phyloP scores from a whole-genome alignment of 2,113 vertebrate genomes.

The Piaya cayana region DNA sequence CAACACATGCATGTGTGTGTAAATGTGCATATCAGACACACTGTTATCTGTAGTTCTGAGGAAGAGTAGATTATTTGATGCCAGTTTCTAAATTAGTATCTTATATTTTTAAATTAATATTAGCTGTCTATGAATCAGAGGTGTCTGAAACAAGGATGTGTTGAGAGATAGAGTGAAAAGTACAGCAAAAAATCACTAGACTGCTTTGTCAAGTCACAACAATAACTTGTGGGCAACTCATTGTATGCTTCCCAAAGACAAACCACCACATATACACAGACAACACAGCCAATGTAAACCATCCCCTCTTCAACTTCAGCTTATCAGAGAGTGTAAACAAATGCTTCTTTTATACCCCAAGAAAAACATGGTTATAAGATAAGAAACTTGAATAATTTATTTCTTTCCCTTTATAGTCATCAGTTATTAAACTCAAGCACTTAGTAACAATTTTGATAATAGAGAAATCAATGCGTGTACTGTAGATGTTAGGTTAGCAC shows the following conservation, averaged over 20 bases:
- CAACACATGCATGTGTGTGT: background rate
- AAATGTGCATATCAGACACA: background rate
- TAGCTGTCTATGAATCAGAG: background rate
- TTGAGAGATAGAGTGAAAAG: background rate
- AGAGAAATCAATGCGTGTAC: background rate
- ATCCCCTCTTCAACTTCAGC: background rate
- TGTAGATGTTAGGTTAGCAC: background rate
- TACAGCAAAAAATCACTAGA: background rate
- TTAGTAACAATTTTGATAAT: background rate
- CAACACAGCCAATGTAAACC: background rate
- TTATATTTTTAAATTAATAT: background rate
- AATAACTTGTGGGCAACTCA: background rate
- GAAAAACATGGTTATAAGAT: background rate
- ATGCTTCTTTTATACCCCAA: background rate
- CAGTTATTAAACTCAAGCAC: background rate
- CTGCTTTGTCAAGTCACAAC: background rate
- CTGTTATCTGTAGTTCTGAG: background rate
- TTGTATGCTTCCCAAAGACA: background rate
- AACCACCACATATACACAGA: accelerated
- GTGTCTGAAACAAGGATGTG: background rate
- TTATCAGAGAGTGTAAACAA: background rate
- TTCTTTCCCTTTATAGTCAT: background rate
- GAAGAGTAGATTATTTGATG: background rate
- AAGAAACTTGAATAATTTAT: background rate
- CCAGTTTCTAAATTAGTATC: background rate